These are phyloP conservation scores for Rhodinocichla rosea DNA, from an alignment of 2,113 vertebrate species.

Conservation along the genomic window DNA sequence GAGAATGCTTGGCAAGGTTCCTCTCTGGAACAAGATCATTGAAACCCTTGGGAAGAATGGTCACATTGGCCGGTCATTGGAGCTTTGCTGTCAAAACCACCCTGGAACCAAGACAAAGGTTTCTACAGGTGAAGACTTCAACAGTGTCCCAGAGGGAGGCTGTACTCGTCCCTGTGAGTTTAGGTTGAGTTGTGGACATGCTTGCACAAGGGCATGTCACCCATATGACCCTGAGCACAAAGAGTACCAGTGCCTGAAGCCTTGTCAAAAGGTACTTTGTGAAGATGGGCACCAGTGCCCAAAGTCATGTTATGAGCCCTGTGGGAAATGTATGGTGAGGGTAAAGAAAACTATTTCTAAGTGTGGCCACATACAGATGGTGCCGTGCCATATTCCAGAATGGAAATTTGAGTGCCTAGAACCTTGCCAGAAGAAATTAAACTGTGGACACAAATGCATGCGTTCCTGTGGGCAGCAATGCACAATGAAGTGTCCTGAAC, in stretches of 20 bases:
- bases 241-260: slow-evolving; percentile 80
- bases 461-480: slow-evolving; percentile 78
- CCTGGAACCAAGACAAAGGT: slow-evolving; percentile 75
- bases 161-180: slow-evolving; percentile 86
- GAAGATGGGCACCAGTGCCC: slow-evolving; percentile 80
- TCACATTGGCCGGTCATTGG: slow-evolving; percentile 76
- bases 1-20: slow-evolving; percentile 80
- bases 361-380: slow-evolving; percentile 85
- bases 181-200: slow-evolving; percentile 87
- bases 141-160: slow-evolving; percentile 87
- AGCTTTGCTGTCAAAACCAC: slow-evolving; percentile 91
- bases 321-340: slow-evolving; percentile 75
- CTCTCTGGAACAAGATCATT: slow-evolving; percentile 88
- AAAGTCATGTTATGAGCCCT: slow-evolving; percentile 71
- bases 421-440: slow-evolving; percentile 77
- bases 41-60: slow-evolving; percentile 76
- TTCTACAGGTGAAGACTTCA: slow-evolving; percentile 78
- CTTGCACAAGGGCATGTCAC: slow-evolving; percentile 87
- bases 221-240: slow-evolving; percentile 85
- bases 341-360: slow-evolving; percentile 79
- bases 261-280: slow-evolving; percentile 83
- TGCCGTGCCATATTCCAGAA: slow-evolving; percentile 80
- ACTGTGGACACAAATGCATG: slow-evolving; percentile 82
- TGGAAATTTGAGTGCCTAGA: slow-evolving; percentile 72
- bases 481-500: slow-evolving; percentile 61